Conservation (phyloP, 2,113 vertebrate species). For the Bambusicola thoracicus region DNA sequence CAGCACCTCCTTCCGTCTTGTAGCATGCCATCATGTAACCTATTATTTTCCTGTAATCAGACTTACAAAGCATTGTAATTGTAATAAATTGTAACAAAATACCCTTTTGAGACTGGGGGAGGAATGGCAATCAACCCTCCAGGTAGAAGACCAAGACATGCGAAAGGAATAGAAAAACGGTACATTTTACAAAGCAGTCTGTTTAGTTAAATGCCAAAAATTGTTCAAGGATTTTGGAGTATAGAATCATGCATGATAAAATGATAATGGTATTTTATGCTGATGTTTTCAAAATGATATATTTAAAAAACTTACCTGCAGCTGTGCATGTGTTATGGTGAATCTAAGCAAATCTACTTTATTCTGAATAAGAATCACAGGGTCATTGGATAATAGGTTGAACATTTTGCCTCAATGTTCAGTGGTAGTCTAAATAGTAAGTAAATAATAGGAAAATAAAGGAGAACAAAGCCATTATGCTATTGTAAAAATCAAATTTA, state of each 20-base stretch:
- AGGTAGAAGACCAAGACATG: not conserved
- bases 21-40: not conserved
- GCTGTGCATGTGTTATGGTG: not conserved
- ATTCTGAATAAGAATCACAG: not conserved
- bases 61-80: not conserved
- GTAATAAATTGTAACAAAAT: not conserved
- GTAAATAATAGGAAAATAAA: not conserved
- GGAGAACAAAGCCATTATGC: not conserved
- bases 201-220: not conserved
- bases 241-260: not conserved
- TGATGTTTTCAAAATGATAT: not conserved
- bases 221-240: not conserved
- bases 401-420: not conserved
- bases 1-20: not conserved
- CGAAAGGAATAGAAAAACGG: not conserved
- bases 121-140: not conserved
- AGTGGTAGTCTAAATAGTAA: not conserved
- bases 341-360: not conserved
- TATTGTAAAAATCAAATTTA: not conserved
- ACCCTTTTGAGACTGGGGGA: not conserved
- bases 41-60: not conserved
- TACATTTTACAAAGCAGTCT: not conserved
- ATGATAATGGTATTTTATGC: not conserved
- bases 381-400: not conserved
- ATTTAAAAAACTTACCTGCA: not conserved